These are phyloP conservation scores for Mantis religiosa DNA, from an alignment of 2,888 invertebrate genomes.

Conservation along the genomic window DNA sequence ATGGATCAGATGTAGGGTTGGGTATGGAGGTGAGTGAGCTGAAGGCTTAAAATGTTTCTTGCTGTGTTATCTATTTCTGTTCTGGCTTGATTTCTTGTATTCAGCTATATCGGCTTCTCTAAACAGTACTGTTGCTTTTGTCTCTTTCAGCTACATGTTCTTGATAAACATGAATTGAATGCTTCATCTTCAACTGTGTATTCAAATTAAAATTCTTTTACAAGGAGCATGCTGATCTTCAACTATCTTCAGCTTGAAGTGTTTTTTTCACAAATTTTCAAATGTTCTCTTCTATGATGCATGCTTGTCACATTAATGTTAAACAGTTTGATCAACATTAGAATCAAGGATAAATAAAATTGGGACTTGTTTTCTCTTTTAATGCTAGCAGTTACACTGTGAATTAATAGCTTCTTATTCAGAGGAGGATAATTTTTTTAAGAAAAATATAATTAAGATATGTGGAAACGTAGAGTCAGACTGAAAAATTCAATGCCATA, in stretches of 20 bases:
- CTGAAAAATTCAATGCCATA: no score
- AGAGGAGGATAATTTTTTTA: no score
- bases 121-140: neutral
- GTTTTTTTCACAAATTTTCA: neutral
- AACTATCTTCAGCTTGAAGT: neutral
- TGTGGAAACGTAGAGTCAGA: no score
- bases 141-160: neutral
- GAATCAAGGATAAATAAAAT: no score
- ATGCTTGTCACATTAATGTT: neutral
- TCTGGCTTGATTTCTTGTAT: neutral
- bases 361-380: no score
- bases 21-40: slow-evolving; percentile 43
- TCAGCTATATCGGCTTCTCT: neutral
- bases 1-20: slow-evolving; percentile 26
- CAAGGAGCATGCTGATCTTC: neutral
- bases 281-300: neutral
- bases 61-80: neutral
- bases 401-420: no score
- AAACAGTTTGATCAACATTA: neutral
- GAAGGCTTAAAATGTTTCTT: neutral
- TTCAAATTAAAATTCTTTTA: neutral
- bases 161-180: neutral
- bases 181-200: neutral
- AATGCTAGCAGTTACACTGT: no score
- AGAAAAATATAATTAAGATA: no score